A percentile compares a stretch with the other conserved stretches of the same genome.
These are phyloP conservation scores for Girardia tigrina DNA, from an alignment of 2,888 invertebrate species.

Conservation along the genomic window DNA sequence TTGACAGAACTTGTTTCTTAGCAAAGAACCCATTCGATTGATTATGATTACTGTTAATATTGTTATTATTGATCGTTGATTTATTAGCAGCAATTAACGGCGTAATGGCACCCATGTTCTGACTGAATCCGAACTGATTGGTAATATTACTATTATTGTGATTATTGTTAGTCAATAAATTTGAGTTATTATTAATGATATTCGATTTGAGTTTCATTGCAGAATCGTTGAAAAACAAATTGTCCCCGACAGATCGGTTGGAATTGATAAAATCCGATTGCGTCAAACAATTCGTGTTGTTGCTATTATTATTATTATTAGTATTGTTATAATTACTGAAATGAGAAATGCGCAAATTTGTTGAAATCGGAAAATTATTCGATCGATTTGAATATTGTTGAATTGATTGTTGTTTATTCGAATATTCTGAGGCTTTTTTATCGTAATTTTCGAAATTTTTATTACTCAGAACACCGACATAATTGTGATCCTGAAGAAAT, in stretches of 20 bases:
- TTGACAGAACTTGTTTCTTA: background rate
- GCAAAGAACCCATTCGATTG: background rate
- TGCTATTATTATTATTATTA: no score
- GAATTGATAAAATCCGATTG: background rate
- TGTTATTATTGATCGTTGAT: no score
- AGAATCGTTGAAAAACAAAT: slow-evolving; percentile 4
- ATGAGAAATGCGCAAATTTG: background rate
- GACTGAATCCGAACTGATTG: background rate
- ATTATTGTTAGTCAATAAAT: no score
- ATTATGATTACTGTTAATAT: background rate
- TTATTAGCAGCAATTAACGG: background rate
- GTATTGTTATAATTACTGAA: background rate
- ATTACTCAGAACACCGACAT: background rate
- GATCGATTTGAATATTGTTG: background rate
- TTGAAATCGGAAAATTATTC: background rate
- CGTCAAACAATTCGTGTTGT: no score
- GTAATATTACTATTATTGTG: no score
- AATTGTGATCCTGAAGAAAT: slow-evolving; percentile 11
- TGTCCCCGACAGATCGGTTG: background rate
- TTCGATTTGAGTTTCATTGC: background rate
- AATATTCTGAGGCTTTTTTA: background rate
- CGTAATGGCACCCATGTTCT: background rate
- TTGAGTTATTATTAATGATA: no score
- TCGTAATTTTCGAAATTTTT: background rate
- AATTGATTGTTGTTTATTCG: slow-evolving; percentile 3